A percentile compares a stretch with the other conserved stretches of the same genome.
Conservation (phyloP, 2,113 vertebrate genomes). For the Prochilodus magdalenae region DNA sequence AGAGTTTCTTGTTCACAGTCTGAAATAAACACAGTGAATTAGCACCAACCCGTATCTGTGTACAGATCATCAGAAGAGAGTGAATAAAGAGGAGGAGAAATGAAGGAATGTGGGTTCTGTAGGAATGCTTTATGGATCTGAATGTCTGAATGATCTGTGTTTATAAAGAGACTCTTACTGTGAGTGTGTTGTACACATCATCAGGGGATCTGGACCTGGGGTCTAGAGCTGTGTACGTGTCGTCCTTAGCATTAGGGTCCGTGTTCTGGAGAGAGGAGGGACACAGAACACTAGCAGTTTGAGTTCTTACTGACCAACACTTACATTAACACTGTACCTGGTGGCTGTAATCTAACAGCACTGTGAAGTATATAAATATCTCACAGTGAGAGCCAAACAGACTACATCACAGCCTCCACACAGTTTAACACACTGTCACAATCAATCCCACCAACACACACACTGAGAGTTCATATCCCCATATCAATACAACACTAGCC, state of each 20-base stretch:
- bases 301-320: not conserved
- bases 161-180: no score
- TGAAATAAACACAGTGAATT: not conserved
- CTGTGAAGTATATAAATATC: no score
- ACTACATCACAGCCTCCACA: no score
- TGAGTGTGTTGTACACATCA: not conserved
- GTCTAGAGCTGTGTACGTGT: not conserved
- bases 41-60: not conserved
- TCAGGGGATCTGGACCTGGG: slow-evolving; percentile 1
- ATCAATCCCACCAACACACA: no score
- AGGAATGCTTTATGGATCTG: no score
- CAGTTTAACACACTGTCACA: no score
- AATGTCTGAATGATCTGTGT: no score
- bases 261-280: slow-evolving; percentile 3
- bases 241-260: not conserved
- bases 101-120: no score
- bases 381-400: no score
- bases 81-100: slow-evolving; percentile 1
- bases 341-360: no score
- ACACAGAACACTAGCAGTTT: not conserved
- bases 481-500: no score
- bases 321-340: not conserved
- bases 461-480: no score
- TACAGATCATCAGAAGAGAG: not conserved
- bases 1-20: not conserved